Percentiles rank a stretch among this genome's conserved stretches.
Conservation (phyloP, 2,888 invertebrate species). For the Hyles lineata region DNA sequence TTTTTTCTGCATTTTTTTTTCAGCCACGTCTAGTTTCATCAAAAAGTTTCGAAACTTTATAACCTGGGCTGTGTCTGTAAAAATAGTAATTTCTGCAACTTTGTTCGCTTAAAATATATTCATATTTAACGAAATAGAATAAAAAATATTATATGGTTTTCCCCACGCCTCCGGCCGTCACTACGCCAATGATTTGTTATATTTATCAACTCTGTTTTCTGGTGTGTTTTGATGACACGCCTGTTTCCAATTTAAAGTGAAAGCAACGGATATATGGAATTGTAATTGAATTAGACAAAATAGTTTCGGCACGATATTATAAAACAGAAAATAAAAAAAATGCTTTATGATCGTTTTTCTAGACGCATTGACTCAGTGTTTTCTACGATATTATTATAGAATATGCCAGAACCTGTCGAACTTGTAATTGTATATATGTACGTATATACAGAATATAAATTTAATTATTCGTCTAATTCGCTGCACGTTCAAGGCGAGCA, state of each 20-base stretch:
- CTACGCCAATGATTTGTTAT: too few relatives aligned
- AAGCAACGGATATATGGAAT: too few relatives aligned
- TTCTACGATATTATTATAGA: neutral
- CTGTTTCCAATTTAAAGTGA: too few relatives aligned
- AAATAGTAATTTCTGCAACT: neutral
- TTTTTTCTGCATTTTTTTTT: neutral
- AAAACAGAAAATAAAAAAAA: too few relatives aligned
- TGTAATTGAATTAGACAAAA: too few relatives aligned
- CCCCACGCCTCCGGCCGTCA: too few relatives aligned
- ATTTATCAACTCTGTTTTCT: too few relatives aligned
- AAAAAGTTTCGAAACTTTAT: neutral
- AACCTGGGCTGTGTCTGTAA: neutral
- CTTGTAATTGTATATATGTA: neutral
- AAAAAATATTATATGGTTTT: too few relatives aligned
- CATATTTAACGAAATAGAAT: too few relatives aligned
- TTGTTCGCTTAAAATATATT: neutral
- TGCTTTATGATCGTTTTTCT: too few relatives aligned
- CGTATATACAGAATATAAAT: neutral
- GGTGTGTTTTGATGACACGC: too few relatives aligned
- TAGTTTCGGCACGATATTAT: too few relatives aligned
- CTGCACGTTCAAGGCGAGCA: constrained; percentile 7
- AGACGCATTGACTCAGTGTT: neutral
- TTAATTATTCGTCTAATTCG: neutral
- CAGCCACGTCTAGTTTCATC: neutral
- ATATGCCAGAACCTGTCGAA: neutral